Percentiles rank a stretch among this genome's conserved stretches.
phyloP scores from a whole-genome alignment of 2,113 vertebrate species.

The Scolopax mira region DNA sequence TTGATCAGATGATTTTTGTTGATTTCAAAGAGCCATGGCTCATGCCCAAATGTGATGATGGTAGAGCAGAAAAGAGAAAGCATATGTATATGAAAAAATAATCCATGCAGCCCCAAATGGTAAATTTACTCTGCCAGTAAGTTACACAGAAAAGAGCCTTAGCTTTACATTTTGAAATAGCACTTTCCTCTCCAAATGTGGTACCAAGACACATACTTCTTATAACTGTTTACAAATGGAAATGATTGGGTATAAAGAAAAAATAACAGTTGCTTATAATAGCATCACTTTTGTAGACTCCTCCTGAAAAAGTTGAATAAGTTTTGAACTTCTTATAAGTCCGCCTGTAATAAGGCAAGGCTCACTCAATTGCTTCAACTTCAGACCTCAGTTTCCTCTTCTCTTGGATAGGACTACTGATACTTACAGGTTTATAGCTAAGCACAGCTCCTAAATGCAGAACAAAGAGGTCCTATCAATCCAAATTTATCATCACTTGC shows the following conservation, averaged over 20 bases:
- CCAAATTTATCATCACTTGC: slow-evolving; percentile 19
- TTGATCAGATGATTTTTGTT: neutral
- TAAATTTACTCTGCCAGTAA: neutral
- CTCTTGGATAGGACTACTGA: neutral
- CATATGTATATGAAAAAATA: neutral
- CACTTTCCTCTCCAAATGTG: neutral
- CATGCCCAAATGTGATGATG: neutral
- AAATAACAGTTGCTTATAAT: neutral
- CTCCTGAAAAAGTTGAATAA: neutral
- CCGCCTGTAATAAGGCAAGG: neutral
- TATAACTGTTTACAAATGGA: neutral
- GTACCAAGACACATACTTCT: neutral
- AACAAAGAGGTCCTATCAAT: neutral
- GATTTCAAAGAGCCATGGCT: neutral
- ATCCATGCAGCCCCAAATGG: neutral
- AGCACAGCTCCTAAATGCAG: slow-evolving; percentile 7
- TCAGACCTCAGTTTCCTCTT: neutral
- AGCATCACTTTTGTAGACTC: neutral
- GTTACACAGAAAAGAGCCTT: neutral
- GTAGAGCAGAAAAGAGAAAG: slow-evolving; percentile 4
- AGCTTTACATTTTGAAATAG: slow-evolving; percentile 1
- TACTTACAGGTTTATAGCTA: neutral
- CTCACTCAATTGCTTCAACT: neutral
- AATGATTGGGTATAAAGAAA: neutral
- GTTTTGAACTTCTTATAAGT: neutral